Evolutionary conservation across 2,797 vertebrate genomes (phyloP), one percentile per base, ranked within the genome.

Genomic region (Columba guinea): DNA sequence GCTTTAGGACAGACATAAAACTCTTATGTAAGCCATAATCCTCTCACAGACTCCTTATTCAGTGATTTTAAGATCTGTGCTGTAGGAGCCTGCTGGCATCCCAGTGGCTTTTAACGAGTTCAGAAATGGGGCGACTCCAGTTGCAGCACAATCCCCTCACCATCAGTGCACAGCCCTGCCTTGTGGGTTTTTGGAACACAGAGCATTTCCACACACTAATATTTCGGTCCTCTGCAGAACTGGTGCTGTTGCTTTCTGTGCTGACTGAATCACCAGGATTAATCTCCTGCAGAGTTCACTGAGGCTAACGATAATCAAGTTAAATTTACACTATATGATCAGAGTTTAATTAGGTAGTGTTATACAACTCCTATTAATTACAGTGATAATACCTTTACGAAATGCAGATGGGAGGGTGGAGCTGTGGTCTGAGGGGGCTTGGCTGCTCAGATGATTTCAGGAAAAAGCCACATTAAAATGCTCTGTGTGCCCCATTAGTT

Each of bases 351-450:
- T 97, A 96, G 93, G 91, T 88, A 59, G 94, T 86, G 89, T 97
- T 97, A 97, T 70, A 95, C 97, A 97, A 97, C 78, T 76, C 92
- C 84, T 94, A 87, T 96, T 97, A 97, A 96, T 97, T 96, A 96
- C 80, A 95, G 87, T 7, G 12, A 63, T 95, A 89, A 89, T 94
- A 94, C 89, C 73, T 91, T 96, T 93, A 97, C 0, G 84, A 97
- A 97, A 97, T 94, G 59, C 79, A 96, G 71, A 88, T 69, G 91
- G 71, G 53, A 82, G 64, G 90, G 93, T 87, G 68, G 84, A 67
- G 70, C 86, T 93, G 10, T 84, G 74, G 86, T 82, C 3, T 1
- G 63, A 87, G 63, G 49, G 59, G 80, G 88, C 48, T 89, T 49
- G 92, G 76, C 46, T 34, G 56, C 65, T 89, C 58, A 56, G 60